phyloP scores from a whole-genome alignment of 2,113 vertebrate genomes.

The Anguilla japonica region DNA sequence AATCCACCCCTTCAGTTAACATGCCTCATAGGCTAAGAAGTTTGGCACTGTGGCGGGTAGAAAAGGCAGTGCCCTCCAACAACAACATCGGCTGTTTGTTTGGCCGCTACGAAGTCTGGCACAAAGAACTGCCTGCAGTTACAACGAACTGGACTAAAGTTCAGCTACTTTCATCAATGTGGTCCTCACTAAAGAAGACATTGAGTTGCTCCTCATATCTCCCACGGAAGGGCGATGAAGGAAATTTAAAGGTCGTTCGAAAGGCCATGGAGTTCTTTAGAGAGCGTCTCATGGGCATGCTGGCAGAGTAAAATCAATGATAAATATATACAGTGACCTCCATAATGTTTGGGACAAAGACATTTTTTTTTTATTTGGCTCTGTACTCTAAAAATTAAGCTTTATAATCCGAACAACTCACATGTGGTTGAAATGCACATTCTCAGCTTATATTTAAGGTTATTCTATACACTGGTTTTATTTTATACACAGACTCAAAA shows the following conservation, averaged over 20 bases:
- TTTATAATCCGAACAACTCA: too few species aligned
- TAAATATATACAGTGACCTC: too few species aligned
- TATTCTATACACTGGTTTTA: too few species aligned
- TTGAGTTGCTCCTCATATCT: background rate
- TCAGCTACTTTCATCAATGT: constrained; percentile 3
- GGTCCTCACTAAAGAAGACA: background rate
- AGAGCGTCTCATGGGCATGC: background rate
- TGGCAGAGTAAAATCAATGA: background rate
- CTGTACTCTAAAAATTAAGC: too few species aligned
- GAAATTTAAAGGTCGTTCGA: background rate
- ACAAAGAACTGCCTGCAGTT: background rate
- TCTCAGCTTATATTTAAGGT: too few species aligned
- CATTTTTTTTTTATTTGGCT: too few species aligned
- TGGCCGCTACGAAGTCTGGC: background rate
- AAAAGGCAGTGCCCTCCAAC: background rate
- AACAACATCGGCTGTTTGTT: background rate
- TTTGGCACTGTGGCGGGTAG: background rate
- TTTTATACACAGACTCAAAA: too few species aligned
- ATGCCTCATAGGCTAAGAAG: background rate
- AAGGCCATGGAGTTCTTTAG: background rate
- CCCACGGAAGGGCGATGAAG: constrained; percentile 1
- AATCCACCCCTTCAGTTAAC: background rate
- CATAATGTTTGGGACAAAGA: too few species aligned
- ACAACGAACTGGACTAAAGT: background rate
- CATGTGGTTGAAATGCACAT: too few species aligned